A percentile compares a stretch with the other conserved stretches of the same genome.
These are phyloP conservation scores for Agrotis ipsilon DNA, from an alignment of 2,888 invertebrate species.

Conservation along the genomic window DNA sequence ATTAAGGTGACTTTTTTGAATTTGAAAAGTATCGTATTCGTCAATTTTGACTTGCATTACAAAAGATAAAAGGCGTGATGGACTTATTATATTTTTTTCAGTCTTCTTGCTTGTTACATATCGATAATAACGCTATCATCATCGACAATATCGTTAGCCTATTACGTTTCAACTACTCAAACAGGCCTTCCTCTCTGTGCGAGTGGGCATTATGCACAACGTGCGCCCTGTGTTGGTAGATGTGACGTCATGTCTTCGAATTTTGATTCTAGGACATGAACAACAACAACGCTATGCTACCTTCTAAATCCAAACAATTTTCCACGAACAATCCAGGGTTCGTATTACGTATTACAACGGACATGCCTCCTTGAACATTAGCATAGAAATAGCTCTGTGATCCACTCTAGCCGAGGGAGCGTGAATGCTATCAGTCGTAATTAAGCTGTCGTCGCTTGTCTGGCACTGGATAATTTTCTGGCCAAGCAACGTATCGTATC, in stretches of 20 bases:
- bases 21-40: too few relatives aligned
- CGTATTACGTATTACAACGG: conserved; percentile 56
- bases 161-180: too few relatives aligned
- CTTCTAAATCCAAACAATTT: conserved; percentile 50
- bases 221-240: too few relatives aligned
- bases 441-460: conserved; percentile 71
- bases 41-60: too few relatives aligned
- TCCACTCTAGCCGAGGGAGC: conserved; percentile 60
- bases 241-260: too few relatives aligned
- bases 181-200: too few relatives aligned
- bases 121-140: conserved; percentile 11
- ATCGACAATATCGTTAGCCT: too few relatives aligned
- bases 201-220: too few relatives aligned
- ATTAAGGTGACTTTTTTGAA: too few relatives aligned
- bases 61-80: too few relatives aligned
- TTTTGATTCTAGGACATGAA: too few relatives aligned
- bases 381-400: conserved; percentile 66
- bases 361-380: conserved; percentile 53
- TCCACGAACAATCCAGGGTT: conserved; percentile 36
- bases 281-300: conserved; percentile 18
- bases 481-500: conserved; percentile 53
- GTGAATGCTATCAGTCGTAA: conserved; percentile 71
- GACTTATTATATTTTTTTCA: too few relatives aligned
- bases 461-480: conserved; percentile 62
- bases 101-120: conserved; percentile 23